Percentiles rank a stretch among this genome's conserved stretches.
Conservation (phyloP, 2,113 vertebrate species). For the Pterocles gutturalis region DNA sequence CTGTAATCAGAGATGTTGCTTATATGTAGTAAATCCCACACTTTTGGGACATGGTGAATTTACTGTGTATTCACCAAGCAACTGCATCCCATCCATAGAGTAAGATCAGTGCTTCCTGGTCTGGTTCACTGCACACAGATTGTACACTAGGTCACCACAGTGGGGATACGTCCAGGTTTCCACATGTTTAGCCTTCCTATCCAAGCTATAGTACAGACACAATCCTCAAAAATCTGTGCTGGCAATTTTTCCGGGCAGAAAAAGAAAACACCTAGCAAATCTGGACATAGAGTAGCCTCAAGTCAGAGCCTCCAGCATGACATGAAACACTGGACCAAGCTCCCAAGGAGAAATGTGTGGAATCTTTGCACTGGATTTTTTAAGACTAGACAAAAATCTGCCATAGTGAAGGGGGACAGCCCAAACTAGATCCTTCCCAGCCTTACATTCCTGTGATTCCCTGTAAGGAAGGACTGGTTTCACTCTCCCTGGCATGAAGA, state of each 20-base stretch:
- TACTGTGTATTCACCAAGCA: not conserved
- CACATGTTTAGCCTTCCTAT: not conserved
- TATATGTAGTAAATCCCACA: not conserved
- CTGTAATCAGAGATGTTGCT: not conserved
- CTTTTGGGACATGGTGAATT: not conserved
- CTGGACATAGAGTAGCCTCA: not conserved
- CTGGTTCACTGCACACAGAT: not conserved
- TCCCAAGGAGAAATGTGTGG: not conserved
- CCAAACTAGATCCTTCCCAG: not conserved
- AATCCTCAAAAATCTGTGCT: not conserved
- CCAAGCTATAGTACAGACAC: not conserved
- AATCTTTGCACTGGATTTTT: not conserved
- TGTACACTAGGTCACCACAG: conserved; percentile 32
- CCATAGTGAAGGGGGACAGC: not conserved
- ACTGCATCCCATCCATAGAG: not conserved
- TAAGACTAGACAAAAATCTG: not conserved
- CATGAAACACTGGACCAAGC: not conserved
- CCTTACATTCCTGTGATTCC: not conserved
- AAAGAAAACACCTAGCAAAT: not conserved
- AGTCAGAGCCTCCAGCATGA: not conserved
- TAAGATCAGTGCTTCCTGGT: not conserved
- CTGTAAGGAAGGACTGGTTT: not conserved
- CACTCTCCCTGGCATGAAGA: not conserved
- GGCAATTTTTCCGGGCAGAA: not conserved
- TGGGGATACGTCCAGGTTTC: not conserved